Evolutionary conservation across 2,888 invertebrate genomes (phyloP).

Genomic region (Patella pellucida): DNA sequence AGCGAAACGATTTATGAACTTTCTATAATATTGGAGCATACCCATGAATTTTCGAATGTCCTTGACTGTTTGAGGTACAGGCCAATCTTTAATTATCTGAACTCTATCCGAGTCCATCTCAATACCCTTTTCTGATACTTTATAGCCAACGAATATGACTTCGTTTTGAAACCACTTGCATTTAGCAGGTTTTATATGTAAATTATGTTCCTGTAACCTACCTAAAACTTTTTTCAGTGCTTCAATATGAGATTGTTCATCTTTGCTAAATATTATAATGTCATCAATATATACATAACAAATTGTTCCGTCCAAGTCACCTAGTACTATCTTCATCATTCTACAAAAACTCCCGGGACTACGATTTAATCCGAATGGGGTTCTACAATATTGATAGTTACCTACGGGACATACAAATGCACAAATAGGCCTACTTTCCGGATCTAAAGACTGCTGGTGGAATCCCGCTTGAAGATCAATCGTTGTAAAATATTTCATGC

Average conservation of each 20-base stretch:
- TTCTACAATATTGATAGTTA: conserved; percentile 1
- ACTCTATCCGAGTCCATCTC: conserved; percentile 5
- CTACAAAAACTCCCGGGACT: background rate
- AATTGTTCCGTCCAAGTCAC: background rate
- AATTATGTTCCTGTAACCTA: background rate
- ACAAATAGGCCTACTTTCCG: background rate
- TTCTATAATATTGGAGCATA: background rate
- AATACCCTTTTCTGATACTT: background rate
- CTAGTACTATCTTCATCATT: background rate
- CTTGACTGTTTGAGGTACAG: background rate
- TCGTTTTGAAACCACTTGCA: background rate
- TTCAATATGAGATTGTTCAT: conserved; percentile 5
- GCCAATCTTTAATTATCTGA: conserved; percentile 5
- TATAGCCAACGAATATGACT: background rate
- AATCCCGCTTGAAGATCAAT: conserved; percentile 1
- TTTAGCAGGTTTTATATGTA: conserved; percentile 1
- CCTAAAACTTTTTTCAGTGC: background rate
- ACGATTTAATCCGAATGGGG: background rate
- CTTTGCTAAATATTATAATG: background rate
- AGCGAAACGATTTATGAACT: background rate
- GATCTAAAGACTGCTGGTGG: background rate
- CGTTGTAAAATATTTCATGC: conserved; percentile 5
- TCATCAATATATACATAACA: background rate
- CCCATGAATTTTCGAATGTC: conserved; percentile 1
- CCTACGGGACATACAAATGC: background rate